Base-by-base conservation (phyloP, 2,888 invertebrate genomes). In the Drosophila mimica region DNA sequence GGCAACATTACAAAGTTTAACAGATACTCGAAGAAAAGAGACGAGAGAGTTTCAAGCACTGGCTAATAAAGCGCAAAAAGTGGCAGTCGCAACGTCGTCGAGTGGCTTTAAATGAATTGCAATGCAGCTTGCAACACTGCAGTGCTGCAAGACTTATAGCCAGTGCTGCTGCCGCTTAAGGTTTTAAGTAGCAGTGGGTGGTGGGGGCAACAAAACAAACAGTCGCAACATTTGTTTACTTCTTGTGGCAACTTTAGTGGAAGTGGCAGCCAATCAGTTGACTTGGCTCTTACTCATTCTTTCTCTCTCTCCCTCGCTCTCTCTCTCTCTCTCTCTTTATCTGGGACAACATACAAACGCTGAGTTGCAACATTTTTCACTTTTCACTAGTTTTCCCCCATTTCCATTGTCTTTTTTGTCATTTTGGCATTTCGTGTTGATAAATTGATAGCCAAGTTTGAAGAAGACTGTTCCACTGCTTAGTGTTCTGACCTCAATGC, bases 401-500 rank as follows among this genome's bases (percentile, higher is more conserved):
- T 15, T 36, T 34, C 36, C n/a, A 36, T 17, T 54, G 34, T 54
- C 25, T 62, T 56, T 56, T 63, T 57, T 70, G 65, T 70, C 62
- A 63, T 70, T 72, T 67, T 78, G 78, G 76, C 74, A 73, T 78
- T 88, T 83, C 80, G 83, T 84, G 88, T 87, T 87, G 87, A 87
- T 87, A 88, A 87, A 87, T 88, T 86, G 82, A 75, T 17, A 71
- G 68, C 69, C 59, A 60, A 69, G 61, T 69, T 77, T 72, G 62
- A 58, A 71, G 51, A 54, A 69, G 43, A 48, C 48, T 28, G 36
- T 52, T 43, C 36, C 61, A 46, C 62, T 61, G 20, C 58, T 38
- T 36, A 17, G 15, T n/a, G 28, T 48, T 67, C 43, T 66, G 70
- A 76, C 79, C 76, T 58, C 60, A 48, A 60, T 76, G 68, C 53